Evolutionary conservation across 2,113 vertebrate genomes (phyloP).

Genomic region (Dermatemys mawii): DNA sequence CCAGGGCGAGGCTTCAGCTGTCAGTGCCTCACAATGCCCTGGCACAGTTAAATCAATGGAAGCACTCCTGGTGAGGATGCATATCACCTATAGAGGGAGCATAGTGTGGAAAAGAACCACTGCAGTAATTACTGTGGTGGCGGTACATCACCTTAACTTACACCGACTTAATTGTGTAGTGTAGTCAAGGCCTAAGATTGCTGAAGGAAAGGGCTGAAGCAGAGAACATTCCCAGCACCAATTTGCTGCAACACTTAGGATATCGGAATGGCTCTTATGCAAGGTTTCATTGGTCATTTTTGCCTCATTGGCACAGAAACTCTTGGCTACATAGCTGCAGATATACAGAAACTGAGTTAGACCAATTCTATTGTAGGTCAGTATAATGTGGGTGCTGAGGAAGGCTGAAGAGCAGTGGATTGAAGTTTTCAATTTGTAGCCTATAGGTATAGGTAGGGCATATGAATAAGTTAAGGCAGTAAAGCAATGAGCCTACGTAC

Average conservation of each 20-base stretch:
- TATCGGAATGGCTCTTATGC: neutral
- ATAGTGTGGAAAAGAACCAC: no score
- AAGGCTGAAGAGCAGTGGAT: neutral
- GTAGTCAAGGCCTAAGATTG: neutral
- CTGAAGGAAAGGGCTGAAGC: neutral
- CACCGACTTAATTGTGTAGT: no score
- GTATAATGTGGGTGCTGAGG: neutral
- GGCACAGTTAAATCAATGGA: no score
- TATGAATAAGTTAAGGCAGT: neutral
- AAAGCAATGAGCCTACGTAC: neutral
- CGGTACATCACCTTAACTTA: no score
- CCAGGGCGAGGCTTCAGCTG: no score
- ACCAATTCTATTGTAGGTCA: neutral
- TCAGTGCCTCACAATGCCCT: no score
- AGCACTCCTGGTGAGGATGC: no score
- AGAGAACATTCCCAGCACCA: neutral
- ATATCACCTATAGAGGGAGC: no score
- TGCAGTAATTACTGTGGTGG: no score
- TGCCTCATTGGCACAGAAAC: neutral
- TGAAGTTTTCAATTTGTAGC: neutral
- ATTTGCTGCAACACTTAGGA: neutral
- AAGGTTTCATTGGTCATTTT: neutral
- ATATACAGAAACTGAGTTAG: neutral
- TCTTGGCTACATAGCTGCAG: neutral
- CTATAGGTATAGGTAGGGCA: neutral